A percentile compares a stretch with the other conserved stretches of the same genome.
Evolutionary conservation across 1,140 invertebrate species (phyloP).

Genomic region (Zaprionus tsacasi): DNA sequence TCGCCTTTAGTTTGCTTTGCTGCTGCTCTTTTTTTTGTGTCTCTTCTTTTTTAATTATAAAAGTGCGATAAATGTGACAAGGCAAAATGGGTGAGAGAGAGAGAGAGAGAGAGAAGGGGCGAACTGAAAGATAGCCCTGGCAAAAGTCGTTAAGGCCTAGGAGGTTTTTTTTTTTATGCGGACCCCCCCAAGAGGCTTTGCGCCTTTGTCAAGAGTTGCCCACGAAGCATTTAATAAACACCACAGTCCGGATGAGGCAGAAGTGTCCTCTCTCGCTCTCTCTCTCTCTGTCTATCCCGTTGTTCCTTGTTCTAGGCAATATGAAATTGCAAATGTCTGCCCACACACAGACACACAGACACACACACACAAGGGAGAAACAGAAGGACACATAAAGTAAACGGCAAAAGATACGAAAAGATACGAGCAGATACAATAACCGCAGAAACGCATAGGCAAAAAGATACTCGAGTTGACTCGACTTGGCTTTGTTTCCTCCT

Average conservation of each 20-base stretch:
- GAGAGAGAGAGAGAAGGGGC: background rate
- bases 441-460: constrained; percentile 12
- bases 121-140: constrained; percentile 23
- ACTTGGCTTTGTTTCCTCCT: background rate
- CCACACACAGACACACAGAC: constrained; percentile 15
- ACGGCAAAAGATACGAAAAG: constrained; percentile 35
- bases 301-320: constrained; percentile 24
- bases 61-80: constrained; percentile 81
- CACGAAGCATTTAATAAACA: constrained; percentile 70
- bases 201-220: constrained; percentile 62
- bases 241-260: constrained; percentile 20
- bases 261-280: background rate
- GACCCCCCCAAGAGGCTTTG: constrained; percentile 36
- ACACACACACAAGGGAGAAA: background rate
- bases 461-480: constrained; percentile 31
- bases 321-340: constrained; percentile 53
- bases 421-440: constrained; percentile 19
- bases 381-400: constrained; percentile 29
- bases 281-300: background rate
- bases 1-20: constrained; percentile 21
- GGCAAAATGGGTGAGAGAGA: constrained; percentile 36
- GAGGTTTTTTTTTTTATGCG: constrained; percentile 49
- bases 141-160: constrained; percentile 63
- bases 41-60: constrained; percentile 69
- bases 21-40: constrained; percentile 38